Evolutionary conservation across 2,888 invertebrate species (phyloP), one percentile per base, ranked within the genome.

Genomic region (Drosophila ustulata): DNA sequence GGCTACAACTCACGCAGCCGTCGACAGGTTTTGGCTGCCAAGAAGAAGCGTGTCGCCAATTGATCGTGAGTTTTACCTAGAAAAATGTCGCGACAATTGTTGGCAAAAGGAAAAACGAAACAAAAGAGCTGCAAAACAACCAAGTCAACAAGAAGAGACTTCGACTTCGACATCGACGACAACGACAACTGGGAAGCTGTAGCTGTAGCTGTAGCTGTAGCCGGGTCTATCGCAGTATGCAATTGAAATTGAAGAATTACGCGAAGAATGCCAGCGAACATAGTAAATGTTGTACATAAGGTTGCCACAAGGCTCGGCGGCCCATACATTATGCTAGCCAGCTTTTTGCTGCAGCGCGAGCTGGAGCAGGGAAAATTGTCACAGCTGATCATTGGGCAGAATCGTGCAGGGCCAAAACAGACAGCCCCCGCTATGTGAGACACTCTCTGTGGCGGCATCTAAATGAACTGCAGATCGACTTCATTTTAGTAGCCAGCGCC

Each of bases 41-140:
- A 82, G 78, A 78, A 91, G 91, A 91, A 91, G 90, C 90, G 90
- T 91, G 90, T 91, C 90, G 90, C 90, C 90, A 91, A 91, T 91
- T 90, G 91, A 89, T 90, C 91, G 90, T 91, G 91, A 91, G 91
- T 84, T 88, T 90, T 91, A 91, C 90, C 89, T 91, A 91, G 90
- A 91, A 91, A 91, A 91, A 91, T 90, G 90, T 91, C 90, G 90
- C 90, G 90, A 91, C 90, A 89, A 90, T 84, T 84, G 80, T 80
- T 73, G 57, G 52, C 67, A 67, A 58, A 67, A 66, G 65, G 34
- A 65, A 66, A 67, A 73, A 66, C 57, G 34, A 52, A 63, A 61
- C 34, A 55, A 67, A 62, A 55, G 62, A 68, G 59, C 61, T 66
- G 64, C 52, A 47, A 53, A 26, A 30, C 45, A 61, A 28, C 18